phyloP scores from a whole-genome alignment of 2,113 vertebrate genomes.

The Callipepla californica region DNA sequence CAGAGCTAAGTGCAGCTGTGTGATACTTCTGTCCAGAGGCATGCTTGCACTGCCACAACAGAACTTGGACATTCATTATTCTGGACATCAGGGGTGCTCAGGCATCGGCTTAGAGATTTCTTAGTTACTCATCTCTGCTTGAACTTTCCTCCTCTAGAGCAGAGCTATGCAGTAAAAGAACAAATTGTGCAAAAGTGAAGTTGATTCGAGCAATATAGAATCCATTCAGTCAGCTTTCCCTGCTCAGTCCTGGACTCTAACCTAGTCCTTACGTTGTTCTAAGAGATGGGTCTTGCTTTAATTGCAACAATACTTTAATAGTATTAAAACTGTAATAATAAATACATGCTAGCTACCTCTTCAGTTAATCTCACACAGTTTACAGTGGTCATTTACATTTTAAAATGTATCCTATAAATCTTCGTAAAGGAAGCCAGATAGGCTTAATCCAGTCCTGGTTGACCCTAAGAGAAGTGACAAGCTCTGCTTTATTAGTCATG shows the following conservation, averaged over 20 bases:
- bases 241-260: not conserved
- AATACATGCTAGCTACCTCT: not conserved
- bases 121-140: not conserved
- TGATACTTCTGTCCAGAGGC: not conserved
- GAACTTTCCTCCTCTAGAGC: not conserved
- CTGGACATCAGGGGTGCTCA: not conserved
- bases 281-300: not conserved
- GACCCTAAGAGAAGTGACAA: slow-evolving; percentile 23
- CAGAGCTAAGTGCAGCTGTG: not conserved
- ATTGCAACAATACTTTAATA: not conserved
- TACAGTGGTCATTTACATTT: slow-evolving; percentile 1
- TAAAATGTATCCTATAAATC: not conserved
- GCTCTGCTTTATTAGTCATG: slow-evolving; percentile 39
- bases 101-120: not conserved
- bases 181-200: not conserved
- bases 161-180: not conserved
- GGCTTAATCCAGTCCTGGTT: slow-evolving; percentile 32
- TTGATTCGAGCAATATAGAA: not conserved
- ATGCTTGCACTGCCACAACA: not conserved
- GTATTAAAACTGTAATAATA: not conserved
- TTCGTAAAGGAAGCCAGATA: not conserved
- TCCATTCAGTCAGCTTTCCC: not conserved
- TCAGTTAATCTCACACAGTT: not conserved
- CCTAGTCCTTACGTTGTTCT: not conserved
- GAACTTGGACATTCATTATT: rapidly evolving